Base-by-base conservation (phyloP, 1,140 invertebrate genomes). In the Tachypleus tridentatus region DNA sequence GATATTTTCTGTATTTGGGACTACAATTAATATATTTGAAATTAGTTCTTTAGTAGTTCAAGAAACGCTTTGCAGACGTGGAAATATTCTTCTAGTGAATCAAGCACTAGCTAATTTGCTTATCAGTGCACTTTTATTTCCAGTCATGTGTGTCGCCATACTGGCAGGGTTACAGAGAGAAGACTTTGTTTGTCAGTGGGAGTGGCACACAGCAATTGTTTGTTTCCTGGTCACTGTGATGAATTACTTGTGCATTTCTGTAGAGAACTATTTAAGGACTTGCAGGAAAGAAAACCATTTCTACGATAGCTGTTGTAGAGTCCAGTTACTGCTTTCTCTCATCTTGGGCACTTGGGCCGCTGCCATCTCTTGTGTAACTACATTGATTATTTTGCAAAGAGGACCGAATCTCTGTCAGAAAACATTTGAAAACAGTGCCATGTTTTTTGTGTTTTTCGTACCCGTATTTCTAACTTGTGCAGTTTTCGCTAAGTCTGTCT, bases 21-120 rank as follows among this genome's bases (percentile, higher is more conserved):
- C 67, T 11, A 70, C 67, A n/a, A 60, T 68, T 8, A 70, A 70
- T 60, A 66, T 70, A 52, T 69, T 70, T 50, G 63, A 70, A 52
- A 70, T 70, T 6, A 69, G 67, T 49, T 62, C 69, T 5, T 57
- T 70, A 7, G 67, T 70, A 10, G 62, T 70, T 53, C 67, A 70
- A 58, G 62, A 70, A 29, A 64, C 58, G 5, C 51, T 70, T 29
- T 51, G 65, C 3, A 67, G 67, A 7, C 64, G 64, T 88, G 87
- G 87, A 10, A 88, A 89, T 71, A 82, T 86, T 5, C 87, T 86
- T 72, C 74, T 89, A 58, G 87, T 87, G n/a, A 89, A 87, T 74
- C 80, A 87, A 5, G 87, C 87, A 2, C 69, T 90, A 58, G 83
- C 87, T 0, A 87, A 90, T 70, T 73, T 90, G 56, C 72, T 89